A percentile compares a stretch with the other conserved stretches of the same genome.
Conservation (phyloP, 2,888 invertebrate species). For the Tetramorium bicarinatum region DNA sequence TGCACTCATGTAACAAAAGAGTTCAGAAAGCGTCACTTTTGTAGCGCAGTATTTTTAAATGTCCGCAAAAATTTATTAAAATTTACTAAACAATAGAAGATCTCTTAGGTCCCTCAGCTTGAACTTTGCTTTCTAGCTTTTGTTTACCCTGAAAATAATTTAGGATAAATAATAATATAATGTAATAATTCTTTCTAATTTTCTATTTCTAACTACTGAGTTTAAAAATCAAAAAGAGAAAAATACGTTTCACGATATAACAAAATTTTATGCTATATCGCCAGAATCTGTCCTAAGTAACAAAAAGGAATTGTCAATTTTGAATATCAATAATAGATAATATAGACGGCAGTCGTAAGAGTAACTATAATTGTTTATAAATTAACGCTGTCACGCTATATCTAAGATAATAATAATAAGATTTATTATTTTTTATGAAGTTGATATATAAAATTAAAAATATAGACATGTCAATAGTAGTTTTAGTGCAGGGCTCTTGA, state of each 20-base stretch:
- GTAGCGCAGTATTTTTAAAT: constrained; percentile 1
- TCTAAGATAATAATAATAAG: constrained; percentile 18
- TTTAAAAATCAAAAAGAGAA: not conserved
- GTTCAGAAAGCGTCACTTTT: not conserved
- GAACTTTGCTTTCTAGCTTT: not conserved
- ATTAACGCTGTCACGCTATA: constrained; percentile 19
- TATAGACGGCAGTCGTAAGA: constrained; percentile 37
- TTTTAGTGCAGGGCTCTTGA: constrained; percentile 48
- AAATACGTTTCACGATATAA: constrained; percentile 16
- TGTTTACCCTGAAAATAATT: not conserved
- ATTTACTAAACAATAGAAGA: not conserved
- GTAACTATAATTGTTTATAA: constrained; percentile 40
- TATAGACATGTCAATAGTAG: constrained; percentile 52
- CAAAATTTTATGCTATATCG: constrained; percentile 6
- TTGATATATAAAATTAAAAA: constrained; percentile 48
- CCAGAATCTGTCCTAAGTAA: constrained; percentile 2
- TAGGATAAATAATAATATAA: not conserved
- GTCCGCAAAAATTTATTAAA: not conserved
- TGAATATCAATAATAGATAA: constrained; percentile 16
- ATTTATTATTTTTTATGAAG: constrained; percentile 50
- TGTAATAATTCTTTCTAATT: not conserved
- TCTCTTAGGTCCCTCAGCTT: not conserved
- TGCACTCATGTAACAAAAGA: not conserved
- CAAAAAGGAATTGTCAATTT: constrained; percentile 48
- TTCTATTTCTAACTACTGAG: not conserved